These are phyloP conservation scores for Brachylomia viminalis DNA, from an alignment of 2,888 invertebrate genomes.

Conservation along the genomic window DNA sequence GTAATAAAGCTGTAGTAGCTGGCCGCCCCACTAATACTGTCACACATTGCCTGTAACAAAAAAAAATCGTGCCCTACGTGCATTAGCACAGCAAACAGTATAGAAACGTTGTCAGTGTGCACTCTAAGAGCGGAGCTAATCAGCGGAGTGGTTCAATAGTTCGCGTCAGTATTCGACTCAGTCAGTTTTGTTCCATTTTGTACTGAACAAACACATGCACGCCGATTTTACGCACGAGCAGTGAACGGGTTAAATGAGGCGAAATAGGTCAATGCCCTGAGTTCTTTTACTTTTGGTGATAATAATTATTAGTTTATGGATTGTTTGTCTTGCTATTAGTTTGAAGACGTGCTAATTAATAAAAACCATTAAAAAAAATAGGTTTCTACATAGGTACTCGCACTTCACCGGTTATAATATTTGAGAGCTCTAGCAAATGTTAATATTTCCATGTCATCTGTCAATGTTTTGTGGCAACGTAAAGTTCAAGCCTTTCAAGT, in stretches of 20 bases:
- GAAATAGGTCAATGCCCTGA: conserved; percentile 43
- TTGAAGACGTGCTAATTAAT: neutral
- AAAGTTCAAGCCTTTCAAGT: neutral
- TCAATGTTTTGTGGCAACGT: neutral
- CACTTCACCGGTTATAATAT: neutral
- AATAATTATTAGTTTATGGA: neutral
- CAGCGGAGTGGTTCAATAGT: conserved; percentile 62
- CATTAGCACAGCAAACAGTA: conserved; percentile 1
- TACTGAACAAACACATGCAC: conserved; percentile 41
- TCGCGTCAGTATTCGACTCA: conserved; percentile 47
- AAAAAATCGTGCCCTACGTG: neutral
- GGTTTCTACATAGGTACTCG: too few species aligned
- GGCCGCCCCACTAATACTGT: neutral
- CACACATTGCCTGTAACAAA: conserved; percentile 22
- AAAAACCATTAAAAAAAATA: too few species aligned
- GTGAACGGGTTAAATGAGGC: conserved; percentile 38
- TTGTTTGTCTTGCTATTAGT: conserved; percentile 5
- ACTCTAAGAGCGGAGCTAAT: conserved; percentile 57
- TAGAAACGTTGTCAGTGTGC: conserved; percentile 19
- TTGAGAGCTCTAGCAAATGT: neutral
- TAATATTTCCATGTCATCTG: neutral
- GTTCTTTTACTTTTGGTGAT: neutral
- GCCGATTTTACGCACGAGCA: conserved; percentile 34
- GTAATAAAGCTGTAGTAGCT: too few species aligned
- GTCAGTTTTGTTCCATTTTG: conserved; percentile 50